Evolutionary conservation across 2,113 vertebrate species (phyloP).

Genomic region (Triplophysa tibetana): DNA sequence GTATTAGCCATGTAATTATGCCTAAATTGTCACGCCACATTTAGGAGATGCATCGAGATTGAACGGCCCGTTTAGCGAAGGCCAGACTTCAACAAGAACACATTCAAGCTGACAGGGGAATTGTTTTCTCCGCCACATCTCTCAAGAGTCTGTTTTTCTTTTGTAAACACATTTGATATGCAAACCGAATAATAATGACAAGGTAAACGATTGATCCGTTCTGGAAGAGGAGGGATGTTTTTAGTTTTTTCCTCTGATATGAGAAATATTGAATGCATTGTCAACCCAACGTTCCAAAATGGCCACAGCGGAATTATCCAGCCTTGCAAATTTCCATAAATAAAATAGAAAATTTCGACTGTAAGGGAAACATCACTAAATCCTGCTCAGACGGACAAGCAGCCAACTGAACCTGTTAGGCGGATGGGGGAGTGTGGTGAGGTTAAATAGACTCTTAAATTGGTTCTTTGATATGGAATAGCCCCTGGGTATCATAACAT

Average conservation of each 20-base stretch:
- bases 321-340: slow-evolving; percentile 12
- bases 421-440: background rate
- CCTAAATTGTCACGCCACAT: slow-evolving; percentile 36
- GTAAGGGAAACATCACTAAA: background rate
- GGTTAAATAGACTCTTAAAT: slow-evolving; percentile 8
- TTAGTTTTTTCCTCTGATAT: slow-evolving; percentile 26
- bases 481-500: slow-evolving; percentile 12
- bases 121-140: slow-evolving; percentile 9
- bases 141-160: slow-evolving; percentile 24
- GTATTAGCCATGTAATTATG: slow-evolving; percentile 36
- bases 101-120: slow-evolving; percentile 39
- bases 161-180: slow-evolving; percentile 36
- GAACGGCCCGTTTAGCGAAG: slow-evolving; percentile 35
- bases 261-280: background rate
- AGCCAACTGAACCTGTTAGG: background rate
- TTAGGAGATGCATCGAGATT: slow-evolving; percentile 42
- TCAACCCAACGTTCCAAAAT: background rate
- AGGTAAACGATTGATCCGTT: slow-evolving; percentile 33
- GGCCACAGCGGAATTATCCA: slow-evolving; percentile 26
- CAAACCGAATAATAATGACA: slow-evolving; percentile 35
- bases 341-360: slow-evolving; percentile 5
- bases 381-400: slow-evolving; percentile 13
- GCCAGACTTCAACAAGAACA: slow-evolving; percentile 24
- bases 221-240: slow-evolving; percentile 14
- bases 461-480: slow-evolving; percentile 11